Evolutionary conservation across 2,113 vertebrate species (phyloP).

Genomic region (Cebus imitator): DNA sequence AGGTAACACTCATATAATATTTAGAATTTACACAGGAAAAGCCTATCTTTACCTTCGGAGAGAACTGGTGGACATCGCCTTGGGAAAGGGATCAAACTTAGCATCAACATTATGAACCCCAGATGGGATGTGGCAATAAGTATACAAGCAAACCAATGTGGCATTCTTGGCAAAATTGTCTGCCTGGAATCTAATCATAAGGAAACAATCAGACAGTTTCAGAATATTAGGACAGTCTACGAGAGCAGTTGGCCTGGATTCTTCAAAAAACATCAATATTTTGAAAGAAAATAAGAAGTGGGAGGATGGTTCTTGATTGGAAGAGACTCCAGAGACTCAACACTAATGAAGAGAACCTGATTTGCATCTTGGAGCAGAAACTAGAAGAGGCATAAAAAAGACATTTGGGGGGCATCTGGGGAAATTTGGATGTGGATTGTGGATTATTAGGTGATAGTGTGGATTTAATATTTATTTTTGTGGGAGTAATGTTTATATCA

Average conservation of each 20-base stretch:
- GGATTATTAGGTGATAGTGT: not conserved
- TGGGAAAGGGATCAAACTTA: not conserved
- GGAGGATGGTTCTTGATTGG: conserved; percentile 7
- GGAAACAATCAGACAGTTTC: conserved; percentile 45
- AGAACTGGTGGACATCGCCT: not conserved
- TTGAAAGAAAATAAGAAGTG: conserved; percentile 16
- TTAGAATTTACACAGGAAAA: not conserved
- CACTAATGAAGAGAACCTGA: not conserved
- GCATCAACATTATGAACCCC: not conserved
- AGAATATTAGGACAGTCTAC: conserved; percentile 28
- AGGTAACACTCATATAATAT: accelerated
- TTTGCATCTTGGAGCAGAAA: not conserved
- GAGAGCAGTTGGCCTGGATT: not conserved
- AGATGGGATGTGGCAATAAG: not conserved
- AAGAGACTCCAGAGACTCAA: not conserved
- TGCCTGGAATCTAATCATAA: not conserved
- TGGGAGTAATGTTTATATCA: not conserved
- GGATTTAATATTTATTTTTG: not conserved
- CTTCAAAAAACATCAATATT: not conserved
- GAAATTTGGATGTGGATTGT: not conserved
- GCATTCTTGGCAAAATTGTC: not conserved
- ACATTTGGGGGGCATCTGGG: not conserved
- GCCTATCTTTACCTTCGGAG: not conserved
- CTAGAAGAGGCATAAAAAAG: not conserved
- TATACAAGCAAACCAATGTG: not conserved